Conservation (phyloP, 2,888 invertebrate genomes). For the Empis livida region DNA sequence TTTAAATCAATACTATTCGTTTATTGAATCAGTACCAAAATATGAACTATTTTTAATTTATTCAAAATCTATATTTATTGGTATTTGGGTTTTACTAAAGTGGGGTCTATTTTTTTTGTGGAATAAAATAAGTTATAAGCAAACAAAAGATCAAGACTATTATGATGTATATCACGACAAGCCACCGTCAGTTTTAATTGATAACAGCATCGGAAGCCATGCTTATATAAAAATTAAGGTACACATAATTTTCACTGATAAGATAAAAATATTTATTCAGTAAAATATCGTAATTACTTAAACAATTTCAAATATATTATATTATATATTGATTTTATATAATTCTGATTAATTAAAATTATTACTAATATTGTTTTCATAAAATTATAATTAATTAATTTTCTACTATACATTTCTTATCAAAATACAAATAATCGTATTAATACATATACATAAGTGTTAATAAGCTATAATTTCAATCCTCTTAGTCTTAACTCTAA, state of each 20-base stretch:
- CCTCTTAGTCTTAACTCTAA: too few relatives aligned
- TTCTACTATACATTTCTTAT: too few relatives aligned
- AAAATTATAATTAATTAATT: too few relatives aligned
- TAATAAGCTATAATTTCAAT: too few relatives aligned
- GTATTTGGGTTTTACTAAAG: slow-evolving; percentile 11
- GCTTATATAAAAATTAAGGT: slow-evolving; percentile 53
- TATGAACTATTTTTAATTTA: slow-evolving; percentile 6
- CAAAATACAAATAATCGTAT: too few relatives aligned
- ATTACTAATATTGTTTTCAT: too few relatives aligned
- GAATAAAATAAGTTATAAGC: not conserved
- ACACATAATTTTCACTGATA: slow-evolving; percentile 6
- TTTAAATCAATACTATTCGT: not conserved
- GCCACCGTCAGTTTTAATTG: slow-evolving; percentile 46
- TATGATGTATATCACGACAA: slow-evolving; percentile 35
- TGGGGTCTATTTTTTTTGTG: slow-evolving; percentile 4
- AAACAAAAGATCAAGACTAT: not conserved
- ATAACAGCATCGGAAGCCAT: slow-evolving; percentile 45
- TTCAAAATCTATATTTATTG: slow-evolving; percentile 9
- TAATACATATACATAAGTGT: too few relatives aligned
- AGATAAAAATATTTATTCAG: not conserved
- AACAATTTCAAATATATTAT: too few relatives aligned
- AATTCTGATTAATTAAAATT: too few relatives aligned
- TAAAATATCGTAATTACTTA: too few relatives aligned
- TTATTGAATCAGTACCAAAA: not conserved
- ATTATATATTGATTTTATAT: too few relatives aligned